Evolutionary conservation across 2,888 invertebrate genomes (phyloP).

Genomic region (Polymixis lichenea): DNA sequence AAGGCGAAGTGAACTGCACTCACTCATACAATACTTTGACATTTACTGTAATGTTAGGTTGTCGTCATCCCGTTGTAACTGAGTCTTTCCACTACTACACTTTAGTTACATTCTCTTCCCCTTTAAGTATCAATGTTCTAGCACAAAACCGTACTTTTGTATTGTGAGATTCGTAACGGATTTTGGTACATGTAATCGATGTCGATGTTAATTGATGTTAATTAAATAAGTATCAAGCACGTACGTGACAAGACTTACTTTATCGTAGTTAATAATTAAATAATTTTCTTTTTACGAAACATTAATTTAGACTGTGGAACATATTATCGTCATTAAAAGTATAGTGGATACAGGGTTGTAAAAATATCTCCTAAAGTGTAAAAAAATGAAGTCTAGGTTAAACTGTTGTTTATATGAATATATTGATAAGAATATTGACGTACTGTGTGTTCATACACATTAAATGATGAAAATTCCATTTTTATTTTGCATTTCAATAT

Average conservation of each 20-base stretch:
- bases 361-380: constrained; percentile 89
- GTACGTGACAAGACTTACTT: constrained; percentile 68
- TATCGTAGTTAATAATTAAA: constrained; percentile 61
- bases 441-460: constrained; percentile 85
- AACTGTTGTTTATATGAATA: constrained; percentile 88
- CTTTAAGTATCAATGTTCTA: constrained; percentile 63
- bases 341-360: constrained; percentile 91
- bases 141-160: constrained; percentile 68
- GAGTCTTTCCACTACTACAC: constrained; percentile 79
- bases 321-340: constrained; percentile 85
- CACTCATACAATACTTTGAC: constrained; percentile 56
- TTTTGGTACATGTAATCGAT: constrained; percentile 50
- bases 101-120: constrained; percentile 66
- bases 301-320: constrained; percentile 79
- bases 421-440: constrained; percentile 86
- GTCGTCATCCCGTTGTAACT: constrained; percentile 77
- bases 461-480: constrained; percentile 84
- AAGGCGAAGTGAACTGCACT: constrained; percentile 90
- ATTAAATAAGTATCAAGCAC: constrained; percentile 65
- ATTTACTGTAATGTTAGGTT: constrained; percentile 73
- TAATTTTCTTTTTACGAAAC: constrained; percentile 70
- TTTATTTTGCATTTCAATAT: constrained; percentile 83
- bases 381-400: constrained; percentile 83
- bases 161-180: constrained; percentile 62
- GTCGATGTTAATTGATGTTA: constrained; percentile 61